Evolutionary conservation across 2,113 vertebrate genomes (phyloP).

Genomic region (Phoxinus phoxinus): DNA sequence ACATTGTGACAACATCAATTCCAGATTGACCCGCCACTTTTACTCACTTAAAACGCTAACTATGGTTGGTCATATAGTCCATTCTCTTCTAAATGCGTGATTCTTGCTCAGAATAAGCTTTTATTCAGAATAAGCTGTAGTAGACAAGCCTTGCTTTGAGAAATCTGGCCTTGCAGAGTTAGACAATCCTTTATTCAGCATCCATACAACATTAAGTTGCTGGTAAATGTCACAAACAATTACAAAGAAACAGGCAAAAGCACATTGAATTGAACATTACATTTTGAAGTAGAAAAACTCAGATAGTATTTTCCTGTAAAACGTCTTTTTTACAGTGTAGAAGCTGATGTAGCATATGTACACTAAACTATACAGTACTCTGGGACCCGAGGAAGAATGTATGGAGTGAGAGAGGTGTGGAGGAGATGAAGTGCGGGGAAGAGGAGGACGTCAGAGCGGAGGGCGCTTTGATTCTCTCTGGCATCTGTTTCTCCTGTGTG

Average conservation of each 20-base stretch:
- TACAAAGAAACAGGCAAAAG: too few species aligned
- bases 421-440: slow-evolving; percentile 9
- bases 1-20: neutral
- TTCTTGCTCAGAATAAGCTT: neutral
- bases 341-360: neutral
- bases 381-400: slow-evolving; percentile 8
- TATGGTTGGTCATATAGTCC: neutral
- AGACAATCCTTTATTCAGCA: neutral
- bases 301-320: too few species aligned
- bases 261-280: too few species aligned
- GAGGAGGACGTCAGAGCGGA: neutral
- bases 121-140: neutral
- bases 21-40: neutral
- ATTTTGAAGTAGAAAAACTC: too few species aligned
- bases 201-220: too few species aligned
- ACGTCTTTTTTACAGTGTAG: neutral
- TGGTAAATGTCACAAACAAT: too few species aligned
- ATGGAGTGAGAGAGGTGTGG: neutral
- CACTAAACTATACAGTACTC: neutral
- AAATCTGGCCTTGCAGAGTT: neutral
- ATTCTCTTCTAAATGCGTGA: neutral
- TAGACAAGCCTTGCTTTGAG: neutral
- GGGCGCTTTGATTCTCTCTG: slow-evolving; percentile 27
- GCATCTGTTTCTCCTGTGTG: slow-evolving; percentile 50
- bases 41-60: neutral